phyloP scores from a whole-genome alignment of 2,888 invertebrate genomes.

The Cosmorhoe ocellata region DNA sequence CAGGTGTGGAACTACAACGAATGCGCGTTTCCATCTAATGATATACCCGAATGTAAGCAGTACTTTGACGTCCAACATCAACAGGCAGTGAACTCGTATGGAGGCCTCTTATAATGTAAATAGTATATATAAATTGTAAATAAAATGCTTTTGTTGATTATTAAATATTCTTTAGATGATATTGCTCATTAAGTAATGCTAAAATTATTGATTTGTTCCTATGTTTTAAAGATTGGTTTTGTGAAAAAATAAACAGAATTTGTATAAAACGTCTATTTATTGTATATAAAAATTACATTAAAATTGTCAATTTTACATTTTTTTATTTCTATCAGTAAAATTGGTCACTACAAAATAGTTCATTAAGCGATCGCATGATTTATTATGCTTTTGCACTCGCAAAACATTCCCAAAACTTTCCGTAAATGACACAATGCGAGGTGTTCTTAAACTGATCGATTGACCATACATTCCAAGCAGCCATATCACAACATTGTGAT shows the following conservation, averaged over 20 bases:
- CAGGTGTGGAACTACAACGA: slow-evolving; percentile 69
- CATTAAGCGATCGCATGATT: slow-evolving; percentile 75
- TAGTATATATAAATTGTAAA: slow-evolving; percentile 46
- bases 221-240: slow-evolving; percentile 49
- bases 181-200: slow-evolving; percentile 35
- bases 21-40: slow-evolving; percentile 61
- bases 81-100: slow-evolving; percentile 62
- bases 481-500: too few species aligned
- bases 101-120: slow-evolving; percentile 64
- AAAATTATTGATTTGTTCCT: slow-evolving; percentile 50
- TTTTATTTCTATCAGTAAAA: slow-evolving; percentile 75
- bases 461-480: slow-evolving; percentile 39
- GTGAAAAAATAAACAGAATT: slow-evolving; percentile 60
- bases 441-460: slow-evolving; percentile 44
- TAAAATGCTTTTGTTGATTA: slow-evolving; percentile 41
- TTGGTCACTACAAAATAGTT: slow-evolving; percentile 82
- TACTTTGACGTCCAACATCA: slow-evolving; percentile 65
- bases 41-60: slow-evolving; percentile 60
- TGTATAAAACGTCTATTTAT: slow-evolving; percentile 82
- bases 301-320: slow-evolving; percentile 81
- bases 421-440: slow-evolving; percentile 37
- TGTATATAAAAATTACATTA: slow-evolving; percentile 83
- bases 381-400: slow-evolving; percentile 68
- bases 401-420: slow-evolving; percentile 59
- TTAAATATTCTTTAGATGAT: slow-evolving; percentile 37